Percentiles rank a stretch among this genome's conserved stretches.
phyloP scores from a whole-genome alignment of 2,113 vertebrate genomes.

The Fulmarus glacialis region DNA sequence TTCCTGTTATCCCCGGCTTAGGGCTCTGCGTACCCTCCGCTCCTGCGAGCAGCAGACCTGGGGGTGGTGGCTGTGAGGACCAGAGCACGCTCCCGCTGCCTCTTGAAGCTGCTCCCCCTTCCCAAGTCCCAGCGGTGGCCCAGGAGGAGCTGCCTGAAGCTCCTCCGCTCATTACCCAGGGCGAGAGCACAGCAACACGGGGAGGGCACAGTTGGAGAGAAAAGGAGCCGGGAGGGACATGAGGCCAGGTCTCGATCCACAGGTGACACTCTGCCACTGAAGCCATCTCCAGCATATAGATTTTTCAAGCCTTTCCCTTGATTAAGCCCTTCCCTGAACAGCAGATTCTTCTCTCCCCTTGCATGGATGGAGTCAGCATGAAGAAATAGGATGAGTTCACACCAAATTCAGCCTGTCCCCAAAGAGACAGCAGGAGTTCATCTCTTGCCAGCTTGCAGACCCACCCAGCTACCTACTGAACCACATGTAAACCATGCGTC shows the following conservation, averaged over 20 bases:
- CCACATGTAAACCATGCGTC: rapidly evolving
- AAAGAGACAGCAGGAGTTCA: background rate
- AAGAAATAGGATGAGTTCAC: background rate
- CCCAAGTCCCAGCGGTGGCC: background rate
- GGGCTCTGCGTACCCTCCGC: background rate
- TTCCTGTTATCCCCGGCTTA: background rate
- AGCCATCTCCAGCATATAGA: background rate
- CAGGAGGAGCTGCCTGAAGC: background rate
- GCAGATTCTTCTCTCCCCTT: background rate
- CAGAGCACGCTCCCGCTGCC: background rate
- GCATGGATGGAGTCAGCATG: background rate
- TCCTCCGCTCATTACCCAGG: background rate
- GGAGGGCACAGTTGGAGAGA: background rate
- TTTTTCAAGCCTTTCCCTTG: background rate
- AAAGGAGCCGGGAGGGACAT: rapidly evolving
- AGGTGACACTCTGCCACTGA: rapidly evolving
- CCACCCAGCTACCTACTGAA: background rate
- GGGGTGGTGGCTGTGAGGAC: background rate
- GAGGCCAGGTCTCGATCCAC: background rate
- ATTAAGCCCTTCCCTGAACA: background rate
- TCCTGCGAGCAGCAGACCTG: rapidly evolving
- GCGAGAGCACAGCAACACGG: background rate
- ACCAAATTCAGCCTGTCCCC: background rate
- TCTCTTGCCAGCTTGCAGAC: background rate
- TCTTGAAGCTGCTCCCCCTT: background rate